Base-by-base conservation (phyloP, 2,888 invertebrate species). In the Yponomeuta malinellus region DNA sequence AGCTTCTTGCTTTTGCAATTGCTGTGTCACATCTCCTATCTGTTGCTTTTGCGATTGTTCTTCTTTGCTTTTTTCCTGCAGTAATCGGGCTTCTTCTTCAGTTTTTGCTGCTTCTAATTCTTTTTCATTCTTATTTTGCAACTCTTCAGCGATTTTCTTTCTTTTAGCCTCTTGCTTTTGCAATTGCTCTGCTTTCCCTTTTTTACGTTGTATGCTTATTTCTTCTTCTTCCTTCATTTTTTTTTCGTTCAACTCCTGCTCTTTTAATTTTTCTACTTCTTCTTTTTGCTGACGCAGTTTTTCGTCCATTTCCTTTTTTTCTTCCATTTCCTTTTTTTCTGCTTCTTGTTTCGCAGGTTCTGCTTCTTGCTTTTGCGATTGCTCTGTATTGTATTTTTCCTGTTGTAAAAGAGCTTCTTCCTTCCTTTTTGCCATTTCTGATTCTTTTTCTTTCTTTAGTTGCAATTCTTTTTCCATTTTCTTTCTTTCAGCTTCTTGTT, bases 271-370 rank as follows among this genome's bases (percentile, higher is more conserved):
- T 23, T 23, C 23, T 23, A 23, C 23, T 23, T 23, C 23, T 23
- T 23, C 23, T 23, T 70, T 33, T 67, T 67, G 23, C 3, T 29
- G 23, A 23, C 23, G 48, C 15, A 63, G 3, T 52, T 48, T 31
- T 33, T 71, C 31, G 29, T 71, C 73, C 74, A 33, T 70, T 73
- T n/a, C 69, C 48, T 59, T 71, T 72, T 65, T 70, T 8, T 29
- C 29, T 71, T 74, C 70, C 48, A 52, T 71, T 52, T 63, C 5
- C 4, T 12, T 8, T 71, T 74, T 73, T 43, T 79, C 74, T 37
- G 74, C 71, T 71, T 78, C 74, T 64, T 78, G 75, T 48, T 75
- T 74, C 70, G 78, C 72, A 33, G 72, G 68, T 66, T 75, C 71
- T 63, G 73, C 72, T 70, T 75, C 73, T 65, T 72, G 15, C 33